Evolutionary conservation across 2,888 invertebrate species (phyloP), one percentile per base, ranked within the genome.

Genomic region (Apodemia duryi): DNA sequence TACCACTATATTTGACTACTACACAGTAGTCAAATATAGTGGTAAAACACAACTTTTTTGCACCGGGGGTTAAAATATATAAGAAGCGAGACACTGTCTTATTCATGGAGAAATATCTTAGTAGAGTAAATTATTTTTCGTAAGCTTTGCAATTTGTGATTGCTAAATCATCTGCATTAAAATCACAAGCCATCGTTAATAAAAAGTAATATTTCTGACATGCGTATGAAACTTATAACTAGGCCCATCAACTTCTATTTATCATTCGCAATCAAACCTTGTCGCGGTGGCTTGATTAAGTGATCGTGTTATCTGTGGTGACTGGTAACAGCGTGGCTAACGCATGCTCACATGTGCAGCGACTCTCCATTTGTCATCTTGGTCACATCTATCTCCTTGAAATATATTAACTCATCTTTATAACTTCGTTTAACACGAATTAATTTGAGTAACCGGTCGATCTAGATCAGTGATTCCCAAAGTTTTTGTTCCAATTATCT

Each of bases 211-310:
- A 61, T 10, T 52, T 65, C 64, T 51, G 61, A 62, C 64, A 52
- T 63, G 49, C 32, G 63, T 63, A 65, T 57, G 65, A 35, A 38
- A 46, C 62, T 65, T 62, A 62, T 28, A 38, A 62, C 62, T 32
- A 13, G 54, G 32, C 11, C 69, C 72, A 70, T 68, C 71, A 66
- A 63, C 64, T 64, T 68, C 75, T 76, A 83, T 86, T 82, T 81
- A 88, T 86, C 85, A 84, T 80, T 80, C 70, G 83, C 83, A 85
- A 86, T 88, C 84, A 83, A 84, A 81, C 76, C 76, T 76, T 75
- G 81, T 77, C 77, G 76, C 75, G 69, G 78, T 72, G 76, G 77
- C 79, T 80, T 85, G 86, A 87, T 86, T 82, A 84, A 83, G 77
- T 79, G 82, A 71, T 77, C 75, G 73, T 77, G 73, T 76, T 78